Evolutionary conservation across 2,797 vertebrate genomes (phyloP), one percentile per base, ranked within the genome.

Genomic region (Amazonetta brasiliensis): DNA sequence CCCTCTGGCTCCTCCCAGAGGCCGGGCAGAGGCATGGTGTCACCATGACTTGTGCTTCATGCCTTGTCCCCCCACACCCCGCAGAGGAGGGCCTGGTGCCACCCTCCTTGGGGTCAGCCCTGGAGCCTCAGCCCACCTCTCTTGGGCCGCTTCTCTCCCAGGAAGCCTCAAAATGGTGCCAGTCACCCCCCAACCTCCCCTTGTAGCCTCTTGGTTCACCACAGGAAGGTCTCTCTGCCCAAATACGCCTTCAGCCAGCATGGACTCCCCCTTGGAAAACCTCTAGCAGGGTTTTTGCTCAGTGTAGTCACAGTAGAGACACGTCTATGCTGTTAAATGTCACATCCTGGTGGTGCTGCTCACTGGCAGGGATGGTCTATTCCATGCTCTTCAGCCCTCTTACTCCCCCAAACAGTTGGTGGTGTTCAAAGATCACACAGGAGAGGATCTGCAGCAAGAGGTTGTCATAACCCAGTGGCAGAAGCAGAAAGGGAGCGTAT

Each of bases 261-360:
- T 17, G 23, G 2, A 0, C 37, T 82, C n/a, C 52, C 31, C 46
- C 15, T 41, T 43, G 90, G 66, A 54, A 86, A 89, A 78, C n/a
- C 22, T 21, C 89, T 23, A 67, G 7, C 18, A 43, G 26, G 17
- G 12, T 28, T 92, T 84, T 31, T 69, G 31, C 62, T 84, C 54
- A 81, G 60, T 37, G 3, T 26, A 66, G 19, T 39, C 59, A 35
- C 46, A 6, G 56, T 2, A 46, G 23, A 23, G 37, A 44, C 21
- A 0, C 1, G 5, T 4, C 72, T 67, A 8, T 0, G 0, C 23
- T 22, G 1, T 41, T 37, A 39, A 74, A 68, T 20, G 4, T 26
- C 21, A 10, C 3, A 21, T 79, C 63, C 59, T 66, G 77, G 54
- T 4, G 9, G 31, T 62, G 76, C 48, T 88, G 30, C 44, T 19